A percentile compares a stretch with the other conserved stretches of the same genome.
These are phyloP conservation scores for Lepilemur septentrionalis DNA, from an alignment of 2,797 vertebrate genomes.

Conservation along the genomic window DNA sequence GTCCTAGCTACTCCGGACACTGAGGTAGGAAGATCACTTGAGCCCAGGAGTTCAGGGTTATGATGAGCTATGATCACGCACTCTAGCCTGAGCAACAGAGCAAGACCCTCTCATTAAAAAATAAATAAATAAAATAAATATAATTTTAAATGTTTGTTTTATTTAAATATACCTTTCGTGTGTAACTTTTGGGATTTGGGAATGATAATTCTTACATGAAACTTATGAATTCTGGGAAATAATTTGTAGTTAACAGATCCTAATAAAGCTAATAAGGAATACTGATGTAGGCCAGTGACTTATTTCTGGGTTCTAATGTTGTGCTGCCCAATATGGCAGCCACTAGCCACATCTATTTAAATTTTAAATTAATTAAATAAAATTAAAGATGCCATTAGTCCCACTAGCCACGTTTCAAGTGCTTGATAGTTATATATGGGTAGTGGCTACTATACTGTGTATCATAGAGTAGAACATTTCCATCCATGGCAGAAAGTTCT, in stretches of 20 bases:
- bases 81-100: neutral
- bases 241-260: neutral
- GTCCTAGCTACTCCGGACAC: neutral
- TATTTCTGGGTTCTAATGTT: neutral
- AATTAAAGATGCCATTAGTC: neutral
- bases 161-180: neutral
- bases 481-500: neutral
- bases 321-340: neutral
- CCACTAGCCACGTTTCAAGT: neutral
- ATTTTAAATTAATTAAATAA: conserved; percentile 6
- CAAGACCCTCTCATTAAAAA: neutral
- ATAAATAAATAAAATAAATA: neutral
- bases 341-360: neutral
- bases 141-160: neutral
- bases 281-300: neutral
- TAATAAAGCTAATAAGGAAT: conserved; percentile 10
- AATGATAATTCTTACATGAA: neutral
- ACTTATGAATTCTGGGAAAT: neutral
- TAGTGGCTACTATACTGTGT: neutral
- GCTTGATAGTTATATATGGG: neutral
- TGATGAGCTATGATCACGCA: neutral
- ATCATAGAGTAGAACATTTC: neutral
- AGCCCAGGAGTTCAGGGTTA: neutral
- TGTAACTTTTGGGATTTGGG: neutral
- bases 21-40: neutral